Percentiles rank a stretch among this genome's conserved stretches.
phyloP scores from a whole-genome alignment of 2,113 vertebrate genomes.

The Cebus imitator region DNA sequence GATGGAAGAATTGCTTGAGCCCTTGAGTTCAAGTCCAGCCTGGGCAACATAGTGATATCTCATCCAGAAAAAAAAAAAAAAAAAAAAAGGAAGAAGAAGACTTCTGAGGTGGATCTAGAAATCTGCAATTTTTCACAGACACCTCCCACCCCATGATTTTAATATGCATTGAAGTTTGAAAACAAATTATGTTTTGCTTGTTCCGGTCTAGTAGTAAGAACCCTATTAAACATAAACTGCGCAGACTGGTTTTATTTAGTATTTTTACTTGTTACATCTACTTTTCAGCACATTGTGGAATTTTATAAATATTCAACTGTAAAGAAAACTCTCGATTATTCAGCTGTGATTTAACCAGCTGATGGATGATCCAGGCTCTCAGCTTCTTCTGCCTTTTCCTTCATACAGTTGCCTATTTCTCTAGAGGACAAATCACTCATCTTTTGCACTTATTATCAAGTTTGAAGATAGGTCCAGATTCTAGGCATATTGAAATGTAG shows the following conservation, averaged over 20 bases:
- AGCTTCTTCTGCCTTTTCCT: neutral
- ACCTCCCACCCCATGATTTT: neutral
- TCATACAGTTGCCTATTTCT: conserved; percentile 46
- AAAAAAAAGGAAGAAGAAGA: neutral
- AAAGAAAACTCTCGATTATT: conserved; percentile 65
- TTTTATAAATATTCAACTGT: conserved; percentile 62
- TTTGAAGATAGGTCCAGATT: neutral
- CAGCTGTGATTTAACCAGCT: conserved; percentile 54
- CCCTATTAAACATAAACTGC: neutral
- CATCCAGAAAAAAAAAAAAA: neutral
- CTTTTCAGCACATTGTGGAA: neutral
- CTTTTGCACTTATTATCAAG: conserved; percentile 38
- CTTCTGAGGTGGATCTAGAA: neutral
- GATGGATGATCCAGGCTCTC: conserved; percentile 9
- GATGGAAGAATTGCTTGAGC: neutral
- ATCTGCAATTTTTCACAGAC: neutral
- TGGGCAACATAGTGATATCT: neutral
- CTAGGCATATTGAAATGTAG: conserved; percentile 17
- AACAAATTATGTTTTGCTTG: neutral
- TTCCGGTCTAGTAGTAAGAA: neutral
- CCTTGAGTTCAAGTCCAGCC: neutral
- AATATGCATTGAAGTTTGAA: neutral
- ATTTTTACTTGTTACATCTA: conserved; percentile 19
- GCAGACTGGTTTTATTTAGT: conserved; percentile 19
- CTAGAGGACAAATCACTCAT: conserved; percentile 27